Evolutionary conservation across 2,113 vertebrate species (phyloP), one percentile per base, ranked within the genome.

Genomic region (Cryptotis parvus): DNA sequence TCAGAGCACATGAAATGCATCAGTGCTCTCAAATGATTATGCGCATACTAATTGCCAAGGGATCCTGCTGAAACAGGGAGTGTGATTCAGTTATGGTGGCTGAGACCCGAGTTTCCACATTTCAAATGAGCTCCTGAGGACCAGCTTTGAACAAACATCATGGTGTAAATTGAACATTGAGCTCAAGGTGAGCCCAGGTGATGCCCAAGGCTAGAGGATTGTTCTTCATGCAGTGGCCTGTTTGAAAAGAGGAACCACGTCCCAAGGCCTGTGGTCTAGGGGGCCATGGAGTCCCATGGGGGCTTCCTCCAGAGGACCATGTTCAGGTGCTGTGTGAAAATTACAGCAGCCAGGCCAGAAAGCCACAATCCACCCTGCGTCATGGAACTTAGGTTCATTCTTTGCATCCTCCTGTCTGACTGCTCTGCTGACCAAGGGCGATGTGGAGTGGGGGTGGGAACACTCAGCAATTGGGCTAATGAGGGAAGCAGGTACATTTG

Each of bases 131-230:
- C 29, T 70, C 27, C 58, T 70, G n/a, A 55, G 18, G 39, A 81
- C 20, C 43, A 45, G 55, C 49, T 94, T 81, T 91, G 74, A 58
- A 68, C 31, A 72, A 58, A 73, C 33, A 72, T 72, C 55, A 63
- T 68, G 29, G 11, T 69, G 4, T 73, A 69, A 81, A 37, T 65
- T 58, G 55, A 22, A 65, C 63, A 65, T 65, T 65, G 31, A 65
- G 31, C 22, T 18, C 9, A 41, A 26, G 55, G 33, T 74, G 61
- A 90, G 58, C 65, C 29, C 52, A 29, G 35, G 16, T 35, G 45
- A n/a, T 77, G 9, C 39, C 24, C 84, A 20, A 94, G 70, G 68
- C 41, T 70, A 41, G 9, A 90, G 39, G 68, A 73, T 45, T 31
- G 26, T 20, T 18, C 8, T 9, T 58, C 6, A 22, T 88, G 6